Conservation (phyloP, 2,888 invertebrate genomes). For the Trichacis sp. region DNA sequence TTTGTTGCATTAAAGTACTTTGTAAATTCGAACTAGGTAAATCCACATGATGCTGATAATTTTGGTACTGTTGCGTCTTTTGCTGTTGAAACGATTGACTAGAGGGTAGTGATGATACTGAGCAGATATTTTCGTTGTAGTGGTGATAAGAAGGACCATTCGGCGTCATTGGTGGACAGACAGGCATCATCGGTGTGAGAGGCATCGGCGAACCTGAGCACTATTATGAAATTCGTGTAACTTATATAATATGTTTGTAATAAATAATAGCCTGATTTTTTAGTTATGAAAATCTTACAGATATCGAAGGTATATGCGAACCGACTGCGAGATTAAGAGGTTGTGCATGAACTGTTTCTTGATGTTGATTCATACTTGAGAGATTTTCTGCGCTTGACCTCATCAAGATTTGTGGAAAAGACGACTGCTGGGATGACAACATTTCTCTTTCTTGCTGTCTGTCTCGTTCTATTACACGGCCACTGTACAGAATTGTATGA, state of each 20-base stretch:
- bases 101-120: slow-evolving; percentile 65
- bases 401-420: slow-evolving; percentile 57
- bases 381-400: slow-evolving; percentile 66
- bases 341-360: slow-evolving; percentile 63
- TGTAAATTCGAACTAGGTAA: slow-evolving; percentile 61
- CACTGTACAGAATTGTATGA: no score
- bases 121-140: slow-evolving; percentile 72
- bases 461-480: no score
- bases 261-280: no score
- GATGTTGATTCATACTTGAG: slow-evolving; percentile 60
- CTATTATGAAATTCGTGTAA: slow-evolving; percentile 48
- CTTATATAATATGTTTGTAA: no score
- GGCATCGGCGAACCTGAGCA: slow-evolving; percentile 67
- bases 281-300: no score
- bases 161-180: slow-evolving; percentile 64
- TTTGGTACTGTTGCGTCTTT: slow-evolving; percentile 60
- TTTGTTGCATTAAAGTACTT: slow-evolving; percentile 57
- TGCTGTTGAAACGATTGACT: slow-evolving; percentile 66
- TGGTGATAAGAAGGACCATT: slow-evolving; percentile 70
- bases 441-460: slow-evolving; percentile 74
- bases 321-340: slow-evolving; percentile 63
- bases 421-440: slow-evolving; percentile 68
- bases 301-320: slow-evolving; percentile 60
- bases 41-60: slow-evolving; percentile 66
- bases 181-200: slow-evolving; percentile 66